A percentile compares a stretch with the other conserved stretches of the same genome.
phyloP scores from a whole-genome alignment of 1,140 invertebrate genomes.

The Danaus plexippus region DNA sequence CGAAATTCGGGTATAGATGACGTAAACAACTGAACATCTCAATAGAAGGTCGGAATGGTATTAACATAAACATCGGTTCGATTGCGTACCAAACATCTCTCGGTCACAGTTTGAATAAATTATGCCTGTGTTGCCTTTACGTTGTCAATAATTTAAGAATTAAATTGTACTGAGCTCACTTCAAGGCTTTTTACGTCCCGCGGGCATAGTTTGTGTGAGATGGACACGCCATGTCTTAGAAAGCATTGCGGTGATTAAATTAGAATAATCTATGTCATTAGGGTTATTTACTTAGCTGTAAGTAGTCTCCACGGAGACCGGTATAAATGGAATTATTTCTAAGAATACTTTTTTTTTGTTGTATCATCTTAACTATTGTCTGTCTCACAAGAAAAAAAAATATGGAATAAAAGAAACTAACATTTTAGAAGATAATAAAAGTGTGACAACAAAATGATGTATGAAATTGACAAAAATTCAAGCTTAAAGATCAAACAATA shows the following conservation, averaged over 20 bases:
- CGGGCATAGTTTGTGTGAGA: slow-evolving; percentile 3
- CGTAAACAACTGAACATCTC: slow-evolving; percentile 42
- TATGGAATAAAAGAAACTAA: too few species aligned
- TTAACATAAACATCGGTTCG: slow-evolving; percentile 62
- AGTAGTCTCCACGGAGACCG: background rate
- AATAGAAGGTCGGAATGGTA: slow-evolving; percentile 45
- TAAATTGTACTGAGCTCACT: slow-evolving; percentile 35
- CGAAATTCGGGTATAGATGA: slow-evolving; percentile 12
- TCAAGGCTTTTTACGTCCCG: slow-evolving; percentile 20
- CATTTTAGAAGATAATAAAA: background rate
- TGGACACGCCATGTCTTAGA: slow-evolving; percentile 8
- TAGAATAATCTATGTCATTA: slow-evolving; percentile 5
- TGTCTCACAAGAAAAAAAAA: too few species aligned
- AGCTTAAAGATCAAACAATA: slow-evolving; percentile 34
- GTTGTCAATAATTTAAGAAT: slow-evolving; percentile 52
- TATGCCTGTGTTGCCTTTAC: slow-evolving; percentile 47
- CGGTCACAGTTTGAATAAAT: slow-evolving; percentile 57
- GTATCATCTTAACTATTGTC: too few species aligned
- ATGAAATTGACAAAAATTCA: slow-evolving; percentile 5
- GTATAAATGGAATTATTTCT: too few species aligned
- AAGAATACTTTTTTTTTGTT: too few species aligned
- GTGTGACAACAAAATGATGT: slow-evolving; percentile 5
- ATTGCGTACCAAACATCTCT: slow-evolving; percentile 29
- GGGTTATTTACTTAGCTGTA: slow-evolving; percentile 8
- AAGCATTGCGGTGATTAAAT: slow-evolving; percentile 6